Conservation (phyloP, 2,113 vertebrate species). For the human (Homo sapiens) region DNA sequence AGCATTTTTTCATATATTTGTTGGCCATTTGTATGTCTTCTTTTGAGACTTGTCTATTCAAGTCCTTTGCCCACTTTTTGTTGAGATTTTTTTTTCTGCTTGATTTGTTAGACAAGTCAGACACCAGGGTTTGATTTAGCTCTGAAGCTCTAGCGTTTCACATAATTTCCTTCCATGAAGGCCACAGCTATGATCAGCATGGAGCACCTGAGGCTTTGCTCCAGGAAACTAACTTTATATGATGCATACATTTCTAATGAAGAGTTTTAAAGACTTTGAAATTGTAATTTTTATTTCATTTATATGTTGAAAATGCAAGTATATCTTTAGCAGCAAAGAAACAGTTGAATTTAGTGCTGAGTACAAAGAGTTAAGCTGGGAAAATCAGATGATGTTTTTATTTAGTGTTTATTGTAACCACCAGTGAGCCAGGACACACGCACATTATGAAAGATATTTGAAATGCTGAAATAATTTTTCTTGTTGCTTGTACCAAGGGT, state of each 20-base stretch:
- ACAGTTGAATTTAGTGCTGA: neutral
- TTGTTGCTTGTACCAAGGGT: neutral
- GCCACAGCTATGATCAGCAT: neutral
- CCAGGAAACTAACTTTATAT: neutral
- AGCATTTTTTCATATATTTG: too few relatives aligned
- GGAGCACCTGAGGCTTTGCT: neutral
- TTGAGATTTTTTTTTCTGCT: too few relatives aligned
- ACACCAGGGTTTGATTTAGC: neutral
- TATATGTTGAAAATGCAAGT: neutral
- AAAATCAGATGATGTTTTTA: neutral
- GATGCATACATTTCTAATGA: neutral
- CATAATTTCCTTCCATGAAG: neutral
- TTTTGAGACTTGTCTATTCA: too few relatives aligned
- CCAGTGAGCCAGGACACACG: neutral
- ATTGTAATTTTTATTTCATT: neutral
- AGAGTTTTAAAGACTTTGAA: neutral
- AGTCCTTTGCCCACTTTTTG: too few relatives aligned
- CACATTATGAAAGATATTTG: neutral
- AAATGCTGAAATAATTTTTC: neutral
- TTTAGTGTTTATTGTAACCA: neutral
- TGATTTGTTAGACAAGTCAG: too few relatives aligned
- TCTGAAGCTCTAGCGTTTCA: neutral
- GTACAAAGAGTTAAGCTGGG: neutral
- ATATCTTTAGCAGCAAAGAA: neutral
- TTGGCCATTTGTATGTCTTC: too few relatives aligned